These are phyloP conservation scores for Magallana nippona DNA, from an alignment of 2,888 invertebrate genomes.

Conservation along the genomic window DNA sequence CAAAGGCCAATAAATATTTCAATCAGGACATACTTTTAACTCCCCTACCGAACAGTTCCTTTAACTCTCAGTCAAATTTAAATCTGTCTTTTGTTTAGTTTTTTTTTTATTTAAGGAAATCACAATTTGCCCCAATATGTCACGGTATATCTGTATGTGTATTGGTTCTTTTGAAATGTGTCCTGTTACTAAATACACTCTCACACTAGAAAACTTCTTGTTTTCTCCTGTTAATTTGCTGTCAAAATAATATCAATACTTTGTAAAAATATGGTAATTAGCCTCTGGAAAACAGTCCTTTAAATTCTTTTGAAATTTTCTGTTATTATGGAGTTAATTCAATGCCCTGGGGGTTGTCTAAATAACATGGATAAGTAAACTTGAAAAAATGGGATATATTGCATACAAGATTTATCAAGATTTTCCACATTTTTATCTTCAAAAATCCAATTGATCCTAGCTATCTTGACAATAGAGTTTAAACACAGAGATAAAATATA, in stretches of 20 bases:
- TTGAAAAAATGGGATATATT: background rate
- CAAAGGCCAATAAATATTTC: background rate
- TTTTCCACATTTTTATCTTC: background rate
- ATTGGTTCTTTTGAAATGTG: too few species aligned
- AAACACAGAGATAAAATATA: too few species aligned
- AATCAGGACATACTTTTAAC: background rate
- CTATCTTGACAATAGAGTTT: too few species aligned
- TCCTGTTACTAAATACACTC: too few species aligned
- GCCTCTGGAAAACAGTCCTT: background rate
- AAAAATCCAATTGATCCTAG: background rate
- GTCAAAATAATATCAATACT: slow-evolving; percentile 10
- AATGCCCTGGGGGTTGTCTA: background rate
- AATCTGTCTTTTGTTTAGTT: background rate
- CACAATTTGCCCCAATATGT: background rate
- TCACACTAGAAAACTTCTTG: background rate
- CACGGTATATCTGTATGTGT: too few species aligned
- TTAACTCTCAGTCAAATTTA: background rate
- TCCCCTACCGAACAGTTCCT: background rate
- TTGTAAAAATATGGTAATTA: slow-evolving; percentile 10
- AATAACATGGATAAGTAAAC: background rate
- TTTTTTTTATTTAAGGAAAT: background rate
- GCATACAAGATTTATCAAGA: background rate
- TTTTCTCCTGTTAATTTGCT: slow-evolving; percentile 12
- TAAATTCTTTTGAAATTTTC: background rate
- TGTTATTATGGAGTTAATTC: background rate